Conservation (phyloP, 2,113 vertebrate genomes). For the Tringa solitaria region DNA sequence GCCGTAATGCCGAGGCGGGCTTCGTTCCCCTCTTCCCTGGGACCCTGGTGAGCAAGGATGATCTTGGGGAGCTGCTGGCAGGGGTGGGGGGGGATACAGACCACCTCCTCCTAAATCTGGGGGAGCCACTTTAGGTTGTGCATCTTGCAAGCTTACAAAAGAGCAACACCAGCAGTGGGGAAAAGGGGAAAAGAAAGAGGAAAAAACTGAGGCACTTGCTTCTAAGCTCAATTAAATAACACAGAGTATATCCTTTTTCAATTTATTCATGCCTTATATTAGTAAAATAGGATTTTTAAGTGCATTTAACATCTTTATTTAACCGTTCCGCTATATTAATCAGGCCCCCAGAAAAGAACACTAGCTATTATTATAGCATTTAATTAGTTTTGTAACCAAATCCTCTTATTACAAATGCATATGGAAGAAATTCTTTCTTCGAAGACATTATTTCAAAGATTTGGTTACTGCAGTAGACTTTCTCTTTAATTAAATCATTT, state of each 20-base stretch:
- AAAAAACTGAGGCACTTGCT: slow-evolving; percentile 42
- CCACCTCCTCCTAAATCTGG: background rate
- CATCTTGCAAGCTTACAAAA: background rate
- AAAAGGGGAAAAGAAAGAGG: background rate
- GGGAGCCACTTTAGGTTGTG: background rate
- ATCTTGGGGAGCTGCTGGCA: background rate
- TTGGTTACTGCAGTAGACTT: slow-evolving; percentile 68
- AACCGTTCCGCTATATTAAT: slow-evolving; percentile 71
- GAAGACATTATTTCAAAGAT: slow-evolving; percentile 64
- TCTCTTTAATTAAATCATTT: slow-evolving; percentile 66
- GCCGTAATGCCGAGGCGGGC: background rate
- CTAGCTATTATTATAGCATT: slow-evolving; percentile 69
- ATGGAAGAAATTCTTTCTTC: slow-evolving; percentile 62
- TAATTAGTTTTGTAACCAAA: slow-evolving; percentile 76
- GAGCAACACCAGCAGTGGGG: background rate
- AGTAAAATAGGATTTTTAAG: slow-evolving; percentile 68
- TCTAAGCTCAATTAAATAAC: slow-evolving; percentile 61
- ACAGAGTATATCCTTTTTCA: slow-evolving; percentile 58
- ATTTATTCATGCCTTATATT: slow-evolving; percentile 70
- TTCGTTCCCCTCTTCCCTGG: background rate
- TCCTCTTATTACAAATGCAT: slow-evolving; percentile 66
- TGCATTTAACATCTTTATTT: slow-evolving; percentile 71
- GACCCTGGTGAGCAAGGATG: background rate
- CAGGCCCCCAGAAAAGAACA: slow-evolving; percentile 70
- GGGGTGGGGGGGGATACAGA: background rate